phyloP scores from a whole-genome alignment of 2,888 invertebrate species.

The Alitta virens region DNA sequence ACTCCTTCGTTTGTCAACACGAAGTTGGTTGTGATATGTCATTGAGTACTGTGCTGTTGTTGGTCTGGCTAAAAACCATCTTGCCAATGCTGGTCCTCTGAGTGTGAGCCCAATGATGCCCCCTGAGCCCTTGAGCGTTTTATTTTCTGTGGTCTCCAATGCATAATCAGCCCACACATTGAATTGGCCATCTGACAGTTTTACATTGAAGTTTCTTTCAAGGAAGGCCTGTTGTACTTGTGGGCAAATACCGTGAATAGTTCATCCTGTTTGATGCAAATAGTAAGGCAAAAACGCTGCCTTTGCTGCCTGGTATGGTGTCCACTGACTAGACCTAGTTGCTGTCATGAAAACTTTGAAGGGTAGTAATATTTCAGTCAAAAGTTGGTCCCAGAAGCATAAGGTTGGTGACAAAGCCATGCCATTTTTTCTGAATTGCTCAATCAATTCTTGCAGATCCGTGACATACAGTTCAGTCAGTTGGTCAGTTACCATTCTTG shows the following conservation, averaged over 20 bases:
- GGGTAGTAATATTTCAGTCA: no score
- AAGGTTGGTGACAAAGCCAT: no score
- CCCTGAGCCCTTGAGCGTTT: conserved; percentile 7
- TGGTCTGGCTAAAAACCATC: conserved; percentile 5
- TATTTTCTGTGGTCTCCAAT: conserved; percentile 6
- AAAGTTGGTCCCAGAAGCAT: no score
- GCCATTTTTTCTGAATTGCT: neutral
- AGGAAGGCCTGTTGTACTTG: neutral
- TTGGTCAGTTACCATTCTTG: no score
- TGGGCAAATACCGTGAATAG: conserved; percentile 3
- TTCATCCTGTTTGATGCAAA: conserved; percentile 5
- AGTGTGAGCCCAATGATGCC: conserved; percentile 11
- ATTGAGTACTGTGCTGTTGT: neutral
- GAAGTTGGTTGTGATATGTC: neutral
- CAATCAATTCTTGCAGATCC: no score
- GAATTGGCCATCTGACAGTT: conserved; percentile 2
- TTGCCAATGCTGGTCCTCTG: neutral
- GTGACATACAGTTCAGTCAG: no score
- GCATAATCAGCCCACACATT: conserved; percentile 10
- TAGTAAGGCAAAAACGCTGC: conserved; percentile 4
- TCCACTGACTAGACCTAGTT: no score
- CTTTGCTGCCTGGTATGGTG: neutral
- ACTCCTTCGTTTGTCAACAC: neutral
- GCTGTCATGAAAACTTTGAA: no score
- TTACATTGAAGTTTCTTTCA: neutral